Base-by-base conservation (phyloP, 1,140 invertebrate genomes). In the Drosophila pallidifrons region DNA sequence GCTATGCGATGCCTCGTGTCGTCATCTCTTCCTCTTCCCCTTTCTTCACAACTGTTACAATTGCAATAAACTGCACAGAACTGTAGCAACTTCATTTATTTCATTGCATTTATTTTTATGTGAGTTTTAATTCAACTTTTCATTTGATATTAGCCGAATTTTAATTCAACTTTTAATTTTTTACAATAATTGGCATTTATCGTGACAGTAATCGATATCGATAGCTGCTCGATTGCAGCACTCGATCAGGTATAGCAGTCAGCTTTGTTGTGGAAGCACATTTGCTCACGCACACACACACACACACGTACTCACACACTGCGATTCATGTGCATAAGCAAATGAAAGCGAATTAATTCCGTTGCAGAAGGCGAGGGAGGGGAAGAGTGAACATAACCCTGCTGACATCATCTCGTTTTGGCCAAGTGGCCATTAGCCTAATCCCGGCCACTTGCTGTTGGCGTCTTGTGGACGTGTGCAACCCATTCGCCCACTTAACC, bases 331-430 rank as follows among this genome's bases (percentile, higher is more conserved):
- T 38, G 35, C 35, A 38, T 38, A 16, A 47, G 5, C 46, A 51
- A 51, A 52, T 30, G 25, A n/a, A 30, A 1, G 49, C 25, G 25
- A 52, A 52, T 25, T 52, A 52, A 30, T 52, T 1, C 11, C 25
- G 13, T 30, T 30, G 1, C 2, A 52, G n/a, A n/a, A n/a, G n/a
- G n/a, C n/a, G n/a, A n/a, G 25, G 1, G 25, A 11, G 25, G 11
- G 25, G 5, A 5, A 13, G 8, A 28, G 16, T n/a, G 7, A 11
- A n/a, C 5, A 30, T 32, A 52, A 13, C n/a, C 11, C 51, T 54
- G 68, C 59, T 71, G 68, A 65, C 68, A 64, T 65, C 51, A 55
- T 70, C 49, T 63, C 15, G 13, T 46, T 35, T 13, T 15, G 15
- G n/a, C 28, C 49, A 11, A 38, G n/a, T 35, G 49, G 10, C 59